Base-by-base conservation (phyloP, 53 echinoderm and acorn worm species). In the Mesocentrotus franciscanus region DNA sequence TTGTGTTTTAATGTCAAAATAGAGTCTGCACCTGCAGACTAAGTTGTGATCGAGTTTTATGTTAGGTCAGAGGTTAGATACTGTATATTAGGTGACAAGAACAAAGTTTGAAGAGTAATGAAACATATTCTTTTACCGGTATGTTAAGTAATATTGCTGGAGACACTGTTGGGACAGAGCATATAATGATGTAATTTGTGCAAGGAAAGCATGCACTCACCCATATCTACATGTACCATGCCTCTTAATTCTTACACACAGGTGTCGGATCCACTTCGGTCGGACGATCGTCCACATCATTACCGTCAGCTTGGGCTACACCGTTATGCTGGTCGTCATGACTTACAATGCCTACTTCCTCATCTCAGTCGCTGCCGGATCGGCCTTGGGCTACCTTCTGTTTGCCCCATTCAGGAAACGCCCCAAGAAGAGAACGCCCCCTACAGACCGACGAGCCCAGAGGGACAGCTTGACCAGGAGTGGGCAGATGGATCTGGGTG, bases 331-430 rank as follows among this genome's bases (percentile, higher is more conserved):
- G 60, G 83, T 96, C 34, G 92, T 97, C 62, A 97, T 97, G 98
- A 96, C 97, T 81, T 97, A 96, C 95, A 98, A 98, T 85, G 97
- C 95, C 92, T 97, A 95, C 90, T 94, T 98, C 90, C 95, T 98
- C 8, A 29, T 98, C 32, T 85, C 84, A 34, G 66, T 97, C 90
- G 98, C 95, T 85, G 95, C 71, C 16, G 96, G 97, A 58, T 96
- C 96, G 49, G 98, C 90, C 61, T 56, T 96, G 11, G 98, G 98
- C n/a, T 96, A 98, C 71, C 20, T 94, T 10, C 34, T 94, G 24
- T 94, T 94, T 56, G 95, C 95, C 26, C 95, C 95, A 1, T 94
- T 94, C 95, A 61, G 95, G 89, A 60, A 66, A 66, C 95, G 64
- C 64, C 95, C 95, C 56, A 85, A 85, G 95, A 94, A 87, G 35